These are phyloP conservation scores for Hepsetus odoe DNA, from an alignment of 2,113 vertebrate genomes.

Conservation along the genomic window DNA sequence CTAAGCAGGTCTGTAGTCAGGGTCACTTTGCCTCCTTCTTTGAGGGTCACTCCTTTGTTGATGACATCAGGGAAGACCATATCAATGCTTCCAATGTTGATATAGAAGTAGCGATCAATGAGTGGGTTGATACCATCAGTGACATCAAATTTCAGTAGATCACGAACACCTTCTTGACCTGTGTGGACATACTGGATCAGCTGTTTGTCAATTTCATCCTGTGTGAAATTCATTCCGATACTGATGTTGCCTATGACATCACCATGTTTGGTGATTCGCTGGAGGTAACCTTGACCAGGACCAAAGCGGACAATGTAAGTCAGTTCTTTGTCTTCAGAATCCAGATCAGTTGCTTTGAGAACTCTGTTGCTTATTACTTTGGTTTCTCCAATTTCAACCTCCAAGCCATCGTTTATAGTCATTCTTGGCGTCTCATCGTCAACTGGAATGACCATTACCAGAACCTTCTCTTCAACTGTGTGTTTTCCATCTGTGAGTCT, in stretches of 20 bases:
- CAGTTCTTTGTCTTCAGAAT: slow-evolving; percentile 88
- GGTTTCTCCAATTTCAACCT: slow-evolving; percentile 87
- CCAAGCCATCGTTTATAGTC: slow-evolving; percentile 91
- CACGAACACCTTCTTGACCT: slow-evolving; percentile 87
- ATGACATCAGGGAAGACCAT: slow-evolving; percentile 91
- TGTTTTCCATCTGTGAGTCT: slow-evolving; percentile 87
- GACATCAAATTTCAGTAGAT: slow-evolving; percentile 95
- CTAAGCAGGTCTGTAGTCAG: slow-evolving; percentile 94
- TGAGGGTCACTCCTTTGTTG: slow-evolving; percentile 93
- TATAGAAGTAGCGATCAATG: slow-evolving; percentile 95
- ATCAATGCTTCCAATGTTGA: slow-evolving; percentile 88
- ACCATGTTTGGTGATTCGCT: slow-evolving; percentile 74
- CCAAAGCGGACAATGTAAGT: slow-evolving; percentile 85
- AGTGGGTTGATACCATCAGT: slow-evolving; percentile 92
- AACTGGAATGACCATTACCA: slow-evolving; percentile 87
- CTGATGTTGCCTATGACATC: slow-evolving; percentile 84
- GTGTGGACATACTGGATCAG: slow-evolving; percentile 85
- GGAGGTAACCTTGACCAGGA: slow-evolving; percentile 85
- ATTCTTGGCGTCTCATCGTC: slow-evolving; percentile 96
- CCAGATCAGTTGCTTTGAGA: slow-evolving; percentile 91
- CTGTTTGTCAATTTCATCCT: slow-evolving; percentile 87
- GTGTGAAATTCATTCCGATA: slow-evolving; percentile 92
- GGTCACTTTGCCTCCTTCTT: slow-evolving; percentile 90
- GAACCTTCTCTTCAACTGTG: slow-evolving; percentile 76
- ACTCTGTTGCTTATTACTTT: slow-evolving; percentile 83